Evolutionary conservation across 2,888 invertebrate genomes (phyloP), one percentile per base, ranked within the genome.

Genomic region (Belgica antarctica): DNA sequence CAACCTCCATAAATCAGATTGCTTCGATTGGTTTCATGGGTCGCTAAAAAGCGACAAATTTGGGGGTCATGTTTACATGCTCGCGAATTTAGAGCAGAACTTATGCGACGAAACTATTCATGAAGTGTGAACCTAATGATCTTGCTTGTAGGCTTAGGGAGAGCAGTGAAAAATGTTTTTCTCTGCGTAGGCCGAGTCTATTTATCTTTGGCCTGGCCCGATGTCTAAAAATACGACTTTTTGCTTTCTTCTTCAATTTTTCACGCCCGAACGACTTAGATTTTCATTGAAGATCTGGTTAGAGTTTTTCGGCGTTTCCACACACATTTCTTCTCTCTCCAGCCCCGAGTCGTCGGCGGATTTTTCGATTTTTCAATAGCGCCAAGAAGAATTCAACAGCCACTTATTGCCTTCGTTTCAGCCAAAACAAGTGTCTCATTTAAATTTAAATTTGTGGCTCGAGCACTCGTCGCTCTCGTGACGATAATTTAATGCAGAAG

Each of bases 181-280:
- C 34, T 62, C 15, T 62, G 62, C 62, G 62, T 62, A 34, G 62
- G 62, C n/a, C 34, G 15, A 5, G 34, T 34, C 34, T 62, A 62
- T 62, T 62, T 62, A 62, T 62, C 62, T 62, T 19, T 15, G 62
- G 62, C 62, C 28, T 62, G 62, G 27, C 25, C 52, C 59, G 27
- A 17, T 34, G 28, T 62, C 62, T 62, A 62, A 62, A 62, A 62
- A 62, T 62, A 62, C 12, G 46, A n/a, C n/a, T n/a, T n/a, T n/a
- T n/a, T 52, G 22, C 24, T 52, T 52, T 59, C 12, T 27, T 59
- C 59, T 25, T 24, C 25, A 27, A 24, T 27, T 25, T 59, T 59
- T 59, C 59, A 52, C 52, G 52, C 52, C 52, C 22, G 52, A 52
- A 52, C 52, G 17, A 22, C 22, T 52, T 17, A 22, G 52, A 52